Conservation (phyloP, 2,888 invertebrate genomes). For the Macropis europaea region DNA sequence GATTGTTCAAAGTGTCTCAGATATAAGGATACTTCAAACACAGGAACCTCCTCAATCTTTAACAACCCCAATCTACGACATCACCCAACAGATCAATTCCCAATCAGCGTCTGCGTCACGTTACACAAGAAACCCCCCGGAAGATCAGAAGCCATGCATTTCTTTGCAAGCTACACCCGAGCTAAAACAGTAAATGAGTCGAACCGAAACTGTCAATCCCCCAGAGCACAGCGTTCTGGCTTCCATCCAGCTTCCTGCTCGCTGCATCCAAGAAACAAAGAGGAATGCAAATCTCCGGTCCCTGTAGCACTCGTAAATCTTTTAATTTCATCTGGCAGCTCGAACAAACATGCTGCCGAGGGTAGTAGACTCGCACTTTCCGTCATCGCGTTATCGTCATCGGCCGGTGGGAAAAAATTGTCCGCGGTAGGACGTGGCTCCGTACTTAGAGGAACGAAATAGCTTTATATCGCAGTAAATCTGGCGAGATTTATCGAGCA, state of each 20-base stretch:
- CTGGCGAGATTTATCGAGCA: constrained; percentile 38
- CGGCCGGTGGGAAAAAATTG: constrained; percentile 8
- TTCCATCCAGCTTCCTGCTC: neutral
- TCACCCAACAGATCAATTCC: neutral
- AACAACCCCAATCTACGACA: too few species aligned
- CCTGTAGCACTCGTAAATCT: constrained; percentile 39
- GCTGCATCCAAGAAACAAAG: too few species aligned
- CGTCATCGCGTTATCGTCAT: constrained; percentile 18
- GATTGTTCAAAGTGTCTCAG: too few species aligned
- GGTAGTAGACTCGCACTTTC: neutral
- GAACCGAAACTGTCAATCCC: constrained; percentile 43
- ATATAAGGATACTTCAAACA: too few species aligned
- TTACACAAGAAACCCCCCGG: too few species aligned
- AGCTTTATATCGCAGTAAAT: constrained; percentile 39
- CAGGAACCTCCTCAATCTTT: too few species aligned
- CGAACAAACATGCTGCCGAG: neutral
- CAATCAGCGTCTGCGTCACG: too few species aligned
- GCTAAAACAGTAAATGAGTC: constrained; percentile 26
- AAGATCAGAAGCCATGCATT: too few species aligned
- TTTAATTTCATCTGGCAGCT: constrained; percentile 32
- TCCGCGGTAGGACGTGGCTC: constrained; percentile 12
- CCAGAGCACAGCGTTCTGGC: constrained; percentile 29
- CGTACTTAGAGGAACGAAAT: constrained; percentile 47
- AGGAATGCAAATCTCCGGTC: constrained; percentile 32
- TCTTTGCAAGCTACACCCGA: too few species aligned